Evolutionary conservation across 2,113 vertebrate genomes (phyloP).

Genomic region (Podocnemis expansa): DNA sequence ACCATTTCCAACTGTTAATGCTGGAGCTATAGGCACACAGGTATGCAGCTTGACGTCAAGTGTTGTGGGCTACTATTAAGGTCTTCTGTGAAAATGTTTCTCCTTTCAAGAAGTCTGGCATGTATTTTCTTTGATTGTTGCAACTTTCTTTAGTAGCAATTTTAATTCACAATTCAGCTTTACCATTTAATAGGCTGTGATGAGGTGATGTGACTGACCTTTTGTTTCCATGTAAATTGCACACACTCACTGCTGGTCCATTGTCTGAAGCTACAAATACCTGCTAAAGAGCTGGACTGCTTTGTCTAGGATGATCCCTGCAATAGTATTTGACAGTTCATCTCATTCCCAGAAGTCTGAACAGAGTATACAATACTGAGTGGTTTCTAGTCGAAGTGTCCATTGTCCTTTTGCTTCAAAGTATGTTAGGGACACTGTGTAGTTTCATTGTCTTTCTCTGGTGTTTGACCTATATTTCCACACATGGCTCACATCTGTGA

Average conservation of each 20-base stretch:
- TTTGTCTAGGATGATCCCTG: not conserved
- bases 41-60: not conserved
- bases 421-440: not conserved
- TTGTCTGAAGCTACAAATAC: not conserved
- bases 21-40: not conserved
- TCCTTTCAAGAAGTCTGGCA: not conserved
- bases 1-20: not conserved
- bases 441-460: not conserved
- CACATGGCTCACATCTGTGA: not conserved
- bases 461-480: not conserved
- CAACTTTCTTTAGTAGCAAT: not conserved
- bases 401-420: not conserved
- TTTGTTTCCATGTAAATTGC: not conserved
- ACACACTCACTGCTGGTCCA: not conserved
- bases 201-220: not conserved
- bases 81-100: not conserved
- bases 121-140: not conserved
- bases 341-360: not conserved
- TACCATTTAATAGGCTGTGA: not conserved
- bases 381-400: not conserved
- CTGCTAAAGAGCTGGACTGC: not conserved
- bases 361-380: not conserved
- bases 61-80: not conserved
- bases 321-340: not conserved
- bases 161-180: not conserved